Conservation (phyloP, 2,797 vertebrate genomes). For the Manis crassicaudata region DNA sequence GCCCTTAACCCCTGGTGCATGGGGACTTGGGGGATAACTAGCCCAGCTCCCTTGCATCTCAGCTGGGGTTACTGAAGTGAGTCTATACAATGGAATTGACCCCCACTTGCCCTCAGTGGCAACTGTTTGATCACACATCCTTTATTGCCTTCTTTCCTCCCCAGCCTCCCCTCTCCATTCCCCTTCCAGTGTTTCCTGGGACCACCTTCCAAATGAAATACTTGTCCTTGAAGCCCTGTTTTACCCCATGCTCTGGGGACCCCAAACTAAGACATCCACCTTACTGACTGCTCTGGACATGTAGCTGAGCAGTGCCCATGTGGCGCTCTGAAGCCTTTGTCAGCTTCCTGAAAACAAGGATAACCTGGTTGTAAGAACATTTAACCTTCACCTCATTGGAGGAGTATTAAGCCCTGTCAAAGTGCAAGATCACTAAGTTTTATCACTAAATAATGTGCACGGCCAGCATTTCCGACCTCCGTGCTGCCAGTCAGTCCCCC, state of each 20-base stretch:
- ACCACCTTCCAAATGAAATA: background rate
- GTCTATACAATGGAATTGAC: background rate
- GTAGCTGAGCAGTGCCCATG: background rate
- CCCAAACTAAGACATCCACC: background rate
- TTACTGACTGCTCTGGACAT: background rate
- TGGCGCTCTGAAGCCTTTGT: background rate
- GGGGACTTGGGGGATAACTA: background rate
- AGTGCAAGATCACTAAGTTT: background rate
- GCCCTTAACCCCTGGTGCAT: background rate
- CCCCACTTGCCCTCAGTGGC: background rate
- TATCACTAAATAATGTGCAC: background rate
- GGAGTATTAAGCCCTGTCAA: background rate
- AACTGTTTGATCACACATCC: background rate
- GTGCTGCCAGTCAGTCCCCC: background rate
- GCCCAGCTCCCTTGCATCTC: background rate
- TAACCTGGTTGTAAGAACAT: background rate
- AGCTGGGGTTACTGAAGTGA: background rate
- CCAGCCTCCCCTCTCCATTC: background rate
- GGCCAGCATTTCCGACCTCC: rapidly evolving
- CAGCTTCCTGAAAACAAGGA: slow-evolving; percentile 35
- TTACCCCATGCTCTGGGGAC: background rate
- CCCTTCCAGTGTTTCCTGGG: background rate
- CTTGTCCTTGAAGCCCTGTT: background rate
- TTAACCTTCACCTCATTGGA: background rate
- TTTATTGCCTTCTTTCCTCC: background rate